Conservation (phyloP, 2,113 vertebrate genomes). For the Uria lomvia region DNA sequence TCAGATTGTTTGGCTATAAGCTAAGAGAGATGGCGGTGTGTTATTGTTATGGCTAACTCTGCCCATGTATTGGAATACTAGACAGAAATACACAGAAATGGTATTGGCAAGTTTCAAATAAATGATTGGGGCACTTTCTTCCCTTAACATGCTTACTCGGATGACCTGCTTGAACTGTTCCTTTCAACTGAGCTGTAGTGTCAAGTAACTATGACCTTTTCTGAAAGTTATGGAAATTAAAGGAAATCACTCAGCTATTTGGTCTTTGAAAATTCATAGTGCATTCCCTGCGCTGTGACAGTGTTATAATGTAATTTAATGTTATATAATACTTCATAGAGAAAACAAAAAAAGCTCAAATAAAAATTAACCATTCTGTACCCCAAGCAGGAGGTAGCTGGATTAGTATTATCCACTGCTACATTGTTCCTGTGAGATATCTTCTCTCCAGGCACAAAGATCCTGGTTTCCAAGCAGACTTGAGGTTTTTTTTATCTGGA, state of each 20-base stretch:
- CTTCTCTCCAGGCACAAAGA: background rate
- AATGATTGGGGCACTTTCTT: background rate
- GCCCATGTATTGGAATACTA: background rate
- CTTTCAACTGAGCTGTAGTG: background rate
- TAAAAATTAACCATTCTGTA: background rate
- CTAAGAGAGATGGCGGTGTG: background rate
- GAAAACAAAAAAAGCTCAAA: background rate
- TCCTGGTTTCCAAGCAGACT: background rate
- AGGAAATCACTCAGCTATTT: background rate
- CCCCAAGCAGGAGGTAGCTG: background rate
- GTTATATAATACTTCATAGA: background rate
- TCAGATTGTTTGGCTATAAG: background rate
- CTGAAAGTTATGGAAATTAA: background rate
- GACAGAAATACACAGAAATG: background rate
- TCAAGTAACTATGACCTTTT: background rate
- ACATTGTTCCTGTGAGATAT: background rate
- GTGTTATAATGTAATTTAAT: background rate
- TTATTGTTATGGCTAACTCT: slow-evolving; percentile 57
- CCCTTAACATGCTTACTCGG: background rate
- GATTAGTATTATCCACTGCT: background rate
- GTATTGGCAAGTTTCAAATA: background rate
- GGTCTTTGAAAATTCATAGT: background rate
- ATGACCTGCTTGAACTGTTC: background rate
- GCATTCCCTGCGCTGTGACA: background rate
- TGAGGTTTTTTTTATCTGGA: background rate